These are phyloP conservation scores for Tetragonisca angustula DNA, from an alignment of 2,888 invertebrate species.

Conservation along the genomic window DNA sequence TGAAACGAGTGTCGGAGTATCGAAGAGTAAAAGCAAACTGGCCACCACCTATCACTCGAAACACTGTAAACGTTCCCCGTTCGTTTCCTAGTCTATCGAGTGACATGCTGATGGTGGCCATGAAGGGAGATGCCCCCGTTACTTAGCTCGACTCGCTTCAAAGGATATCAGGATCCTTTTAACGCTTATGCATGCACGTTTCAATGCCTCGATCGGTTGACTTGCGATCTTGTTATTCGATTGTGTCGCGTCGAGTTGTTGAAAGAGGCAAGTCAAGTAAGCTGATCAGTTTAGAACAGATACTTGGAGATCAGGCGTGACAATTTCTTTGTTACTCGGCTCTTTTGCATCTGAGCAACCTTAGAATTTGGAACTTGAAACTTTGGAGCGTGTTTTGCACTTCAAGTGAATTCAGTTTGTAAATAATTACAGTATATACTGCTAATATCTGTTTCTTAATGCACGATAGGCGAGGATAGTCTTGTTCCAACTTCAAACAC, in stretches of 20 bases:
- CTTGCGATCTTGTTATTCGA: neutral
- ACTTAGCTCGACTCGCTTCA: neutral
- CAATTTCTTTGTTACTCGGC: no score
- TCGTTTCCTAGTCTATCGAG: conserved; percentile 50
- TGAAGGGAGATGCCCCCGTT: conserved; percentile 40
- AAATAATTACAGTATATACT: no score
- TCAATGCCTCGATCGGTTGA: no score
- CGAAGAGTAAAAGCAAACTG: conserved; percentile 79
- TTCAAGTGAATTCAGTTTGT: no score
- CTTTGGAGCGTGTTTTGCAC: no score
- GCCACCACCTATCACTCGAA: conserved; percentile 72
- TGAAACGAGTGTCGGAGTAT: conserved; percentile 75
- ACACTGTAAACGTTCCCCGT: conserved; percentile 20
- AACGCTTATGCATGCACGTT: neutral
- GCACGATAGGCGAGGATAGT: no score
- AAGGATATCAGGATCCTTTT: conserved; percentile 33
- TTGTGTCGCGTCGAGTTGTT: neutral
- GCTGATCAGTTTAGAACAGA: no score
- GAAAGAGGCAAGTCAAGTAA: neutral
- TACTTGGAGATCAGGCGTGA: no score
- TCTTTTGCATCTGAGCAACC: no score
- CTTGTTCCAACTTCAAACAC: no score
- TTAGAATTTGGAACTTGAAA: no score
- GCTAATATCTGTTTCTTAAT: no score
- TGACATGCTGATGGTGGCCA: conserved; percentile 29